These are phyloP conservation scores for Leptinotarsa haldemani DNA, from an alignment of 2,888 invertebrate species.

Conservation along the genomic window DNA sequence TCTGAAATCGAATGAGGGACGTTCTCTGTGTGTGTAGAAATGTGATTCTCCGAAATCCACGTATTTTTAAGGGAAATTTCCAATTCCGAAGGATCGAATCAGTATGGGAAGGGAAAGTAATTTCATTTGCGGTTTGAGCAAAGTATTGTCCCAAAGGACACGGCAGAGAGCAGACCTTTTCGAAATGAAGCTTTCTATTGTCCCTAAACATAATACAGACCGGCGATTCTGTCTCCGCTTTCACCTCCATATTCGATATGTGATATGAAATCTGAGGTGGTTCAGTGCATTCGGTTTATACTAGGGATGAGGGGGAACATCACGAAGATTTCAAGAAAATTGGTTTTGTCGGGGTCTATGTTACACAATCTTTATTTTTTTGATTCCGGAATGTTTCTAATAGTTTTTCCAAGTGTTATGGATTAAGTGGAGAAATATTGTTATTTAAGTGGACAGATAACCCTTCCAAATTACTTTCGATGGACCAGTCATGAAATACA, in stretches of 20 bases:
- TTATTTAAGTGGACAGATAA: too few species aligned
- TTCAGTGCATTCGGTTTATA: constrained; percentile 20
- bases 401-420: too few species aligned
- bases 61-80: constrained; percentile 26
- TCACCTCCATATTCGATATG: constrained; percentile 36
- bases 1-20: too few species aligned
- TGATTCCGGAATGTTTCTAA: too few species aligned
- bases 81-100: constrained; percentile 39
- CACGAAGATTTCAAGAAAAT: background rate
- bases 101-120: constrained; percentile 40
- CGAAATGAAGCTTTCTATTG: constrained; percentile 53
- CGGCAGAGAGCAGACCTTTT: constrained; percentile 50
- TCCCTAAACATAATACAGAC: constrained; percentile 49
- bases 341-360: background rate
- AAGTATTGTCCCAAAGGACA: constrained; percentile 47
- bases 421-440: too few species aligned
- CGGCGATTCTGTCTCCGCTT: constrained; percentile 41
- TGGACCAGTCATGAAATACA: too few species aligned
- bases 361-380: too few species aligned
- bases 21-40: background rate
- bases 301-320: background rate
- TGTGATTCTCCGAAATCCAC: background rate
- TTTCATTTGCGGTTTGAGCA: constrained; percentile 48
- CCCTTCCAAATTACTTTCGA: too few species aligned
- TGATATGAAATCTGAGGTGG: constrained; percentile 30